Base-by-base conservation (phyloP, 2,113 vertebrate species). In the Hassar affinis region DNA sequence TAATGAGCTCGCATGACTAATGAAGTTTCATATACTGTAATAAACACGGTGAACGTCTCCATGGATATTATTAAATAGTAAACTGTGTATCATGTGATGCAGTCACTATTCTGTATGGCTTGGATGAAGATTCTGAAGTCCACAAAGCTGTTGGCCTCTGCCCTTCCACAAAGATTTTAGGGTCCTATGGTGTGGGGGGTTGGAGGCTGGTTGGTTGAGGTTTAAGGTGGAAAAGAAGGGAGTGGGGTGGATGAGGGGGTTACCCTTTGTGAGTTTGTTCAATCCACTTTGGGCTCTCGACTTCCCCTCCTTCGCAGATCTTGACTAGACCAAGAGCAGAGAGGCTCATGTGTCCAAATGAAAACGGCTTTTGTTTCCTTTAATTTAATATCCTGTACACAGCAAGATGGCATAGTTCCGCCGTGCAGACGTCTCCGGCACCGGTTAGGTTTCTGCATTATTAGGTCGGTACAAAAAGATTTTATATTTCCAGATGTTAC, bases 191-290 rank as follows among this genome's bases (percentile, higher is more conserved):
- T 90, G 88, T 90, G 92, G 91, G 91, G 88, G 80, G 38, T 79
- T 62, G 85, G 77, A 72, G 81, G 38, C 80, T 35, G n/a, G n/a
- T n/a, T 64, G 90, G 88, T 80, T 86, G 54, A 85, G 87, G 80
- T 88, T 89, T 88, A 88, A 92, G 92, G 91, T 92, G 90, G 90
- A 85, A 88, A 72, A 62, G 18, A 80, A 54, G 85, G 25, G 81
- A 81, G 49, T 54, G 90, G 86, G 88, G 87, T 88, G 89, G 81
- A n/a, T 75, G 87, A 61, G n/a, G 84, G 90, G 90, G 89, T 88
- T 84, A 89, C 89, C 91, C 92, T 94, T 93, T 93, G 92, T 93
- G 91, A 93, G 92, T 92, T 90, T 91, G 86, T 85, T 89, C 92
- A 93, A 93, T 93, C 91, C 93, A 93, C 93, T 93, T 93, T 93